phyloP scores from a whole-genome alignment of 2,113 vertebrate genomes.

The Morone saxatilis region DNA sequence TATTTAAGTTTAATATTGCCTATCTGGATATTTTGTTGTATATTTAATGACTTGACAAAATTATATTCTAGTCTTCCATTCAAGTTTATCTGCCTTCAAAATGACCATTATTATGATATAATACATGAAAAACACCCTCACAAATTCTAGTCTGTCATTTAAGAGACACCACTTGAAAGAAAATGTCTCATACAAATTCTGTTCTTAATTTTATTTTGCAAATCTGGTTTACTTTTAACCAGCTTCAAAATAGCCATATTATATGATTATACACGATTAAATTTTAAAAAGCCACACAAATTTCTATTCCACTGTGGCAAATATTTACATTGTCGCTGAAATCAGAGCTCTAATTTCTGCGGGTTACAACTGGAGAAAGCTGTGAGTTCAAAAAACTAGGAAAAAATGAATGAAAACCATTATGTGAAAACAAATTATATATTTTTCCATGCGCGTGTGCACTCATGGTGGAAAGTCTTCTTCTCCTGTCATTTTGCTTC shows the following conservation, averaged over 20 bases:
- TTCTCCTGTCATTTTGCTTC: slow-evolving; percentile 40
- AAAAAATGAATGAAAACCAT: neutral
- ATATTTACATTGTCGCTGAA: neutral
- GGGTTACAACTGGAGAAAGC: slow-evolving; percentile 1
- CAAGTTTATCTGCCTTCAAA: neutral
- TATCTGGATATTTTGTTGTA: too few species aligned
- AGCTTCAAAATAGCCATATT: neutral
- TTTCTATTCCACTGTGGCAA: neutral
- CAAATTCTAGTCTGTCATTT: neutral
- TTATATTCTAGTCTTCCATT: neutral
- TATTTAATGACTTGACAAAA: too few species aligned
- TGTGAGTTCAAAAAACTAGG: neutral
- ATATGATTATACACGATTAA: neutral
- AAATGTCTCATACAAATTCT: neutral
- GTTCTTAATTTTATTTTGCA: neutral
- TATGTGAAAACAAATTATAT: slow-evolving; percentile 26
- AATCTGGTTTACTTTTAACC: neutral
- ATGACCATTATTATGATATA: neutral
- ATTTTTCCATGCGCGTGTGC: slow-evolving; percentile 20
- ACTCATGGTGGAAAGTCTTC: slow-evolving; percentile 25
- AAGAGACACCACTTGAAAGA: neutral
- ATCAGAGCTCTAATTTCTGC: neutral
- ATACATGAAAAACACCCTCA: neutral
- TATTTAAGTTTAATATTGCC: neutral
- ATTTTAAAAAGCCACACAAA: neutral